Evolutionary conservation across 2,888 invertebrate genomes (phyloP), one percentile per base, ranked within the genome.

Genomic region (Meiosimyza decipiens): DNA sequence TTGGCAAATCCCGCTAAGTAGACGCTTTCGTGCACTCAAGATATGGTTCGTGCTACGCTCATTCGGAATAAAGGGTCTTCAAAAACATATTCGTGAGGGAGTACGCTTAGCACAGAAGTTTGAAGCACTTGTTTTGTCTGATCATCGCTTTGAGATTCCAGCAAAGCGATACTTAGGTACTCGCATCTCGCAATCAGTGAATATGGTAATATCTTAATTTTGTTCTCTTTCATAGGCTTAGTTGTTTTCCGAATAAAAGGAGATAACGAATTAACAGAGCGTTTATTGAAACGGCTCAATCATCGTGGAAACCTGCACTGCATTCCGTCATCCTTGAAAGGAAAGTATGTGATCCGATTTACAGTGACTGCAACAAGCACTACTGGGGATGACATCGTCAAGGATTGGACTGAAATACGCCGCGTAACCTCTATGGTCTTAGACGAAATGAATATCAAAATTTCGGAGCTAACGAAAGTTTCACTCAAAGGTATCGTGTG

Each of bases 1-100:
- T 83, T 98, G 98, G 98, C 98, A 98, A 88, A 97, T 98, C 70
- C 96, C 97, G 0, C 85, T 99, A 67, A 98, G 98, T 81, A 95
- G 95, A 82, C 90, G 96, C 76, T 99, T 99, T 85, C 90, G 98
- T 50, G 92, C 98, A 0, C 85, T 99, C 51, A 98, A 99, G 85
- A 89, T 98, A 0, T 99, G 98, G 98, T 98, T 98, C 84, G 98
- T 98, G 0, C 90, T 98, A n/a, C 90, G 98, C 59, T 96, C 95
- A 81, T 98, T 92, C 81, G 98, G 98, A 9, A 91, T 98, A 15
- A 91, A 91, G 74, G 98, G 98, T 0, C 88, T 98, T 1, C 98
- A 98, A 85, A 93, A 94, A 78, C 98, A 98, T 85, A 94, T 99
- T 79, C 90, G 98, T 77, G 94, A 97, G 90, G 93, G 97, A 2